Percentiles rank a stretch among this genome's conserved stretches.
Evolutionary conservation across 2,888 invertebrate species (phyloP).

Genomic region (Dromius quadrimaculatus): DNA sequence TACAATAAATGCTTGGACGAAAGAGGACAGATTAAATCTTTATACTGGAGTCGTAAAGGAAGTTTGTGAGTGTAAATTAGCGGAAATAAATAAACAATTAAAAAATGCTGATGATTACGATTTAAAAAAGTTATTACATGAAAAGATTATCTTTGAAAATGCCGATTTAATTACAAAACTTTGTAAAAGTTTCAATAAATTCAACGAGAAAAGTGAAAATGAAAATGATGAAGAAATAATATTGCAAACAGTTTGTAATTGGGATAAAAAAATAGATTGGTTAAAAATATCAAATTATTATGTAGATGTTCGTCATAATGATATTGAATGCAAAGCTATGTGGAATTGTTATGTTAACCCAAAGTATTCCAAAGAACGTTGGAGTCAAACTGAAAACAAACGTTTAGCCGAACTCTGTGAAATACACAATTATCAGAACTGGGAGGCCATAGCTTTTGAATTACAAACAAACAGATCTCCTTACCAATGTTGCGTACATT

Average conservation of each 20-base stretch:
- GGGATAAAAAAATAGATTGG: slow-evolving; percentile 67
- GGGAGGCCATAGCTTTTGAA: slow-evolving; percentile 74
- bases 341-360: slow-evolving; percentile 82
- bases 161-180: not conserved
- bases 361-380: slow-evolving; percentile 71
- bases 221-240: slow-evolving; percentile 18
- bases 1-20: slow-evolving; percentile 67
- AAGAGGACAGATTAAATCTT: slow-evolving; percentile 71
- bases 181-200: slow-evolving; percentile 10
- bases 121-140: not conserved
- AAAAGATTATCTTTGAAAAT: slow-evolving; percentile 14
- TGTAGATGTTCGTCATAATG: slow-evolving; percentile 70
- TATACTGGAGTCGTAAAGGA: slow-evolving; percentile 64
- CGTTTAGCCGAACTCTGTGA: slow-evolving; percentile 64
- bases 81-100: slow-evolving; percentile 58
- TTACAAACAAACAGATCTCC: slow-evolving; percentile 73
- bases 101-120: slow-evolving; percentile 57
- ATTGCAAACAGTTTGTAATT: slow-evolving; percentile 16
- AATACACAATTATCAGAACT: slow-evolving; percentile 71
- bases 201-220: not conserved
- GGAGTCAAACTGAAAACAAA: slow-evolving; percentile 69
- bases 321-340: slow-evolving; percentile 75
- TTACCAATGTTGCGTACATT: slow-evolving; percentile 79
- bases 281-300: slow-evolving; percentile 67
- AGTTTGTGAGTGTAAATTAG: slow-evolving; percentile 62